phyloP scores from a whole-genome alignment of 2,113 vertebrate species.

The Apteryx owenii region DNA sequence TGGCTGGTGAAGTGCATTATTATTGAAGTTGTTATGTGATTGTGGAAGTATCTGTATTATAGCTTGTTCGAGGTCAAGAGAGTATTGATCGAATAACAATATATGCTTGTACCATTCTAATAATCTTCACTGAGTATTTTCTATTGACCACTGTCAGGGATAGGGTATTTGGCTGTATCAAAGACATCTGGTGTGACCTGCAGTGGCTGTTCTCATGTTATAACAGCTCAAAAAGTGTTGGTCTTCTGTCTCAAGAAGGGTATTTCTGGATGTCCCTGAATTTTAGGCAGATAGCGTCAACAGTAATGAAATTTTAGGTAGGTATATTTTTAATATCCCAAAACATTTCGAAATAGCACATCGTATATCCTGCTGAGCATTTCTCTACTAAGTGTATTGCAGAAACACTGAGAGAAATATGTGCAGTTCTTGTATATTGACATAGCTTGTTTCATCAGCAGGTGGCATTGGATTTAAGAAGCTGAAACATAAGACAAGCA shows the following conservation, averaged over 20 bases:
- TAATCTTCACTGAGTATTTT: neutral
- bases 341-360: neutral
- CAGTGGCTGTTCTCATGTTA: neutral
- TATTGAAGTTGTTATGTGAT: neutral
- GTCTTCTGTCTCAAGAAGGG: neutral
- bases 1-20: neutral
- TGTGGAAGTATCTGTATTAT: neutral
- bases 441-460: neutral
- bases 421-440: neutral
- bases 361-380: neutral
- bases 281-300: neutral
- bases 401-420: neutral
- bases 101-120: neutral
- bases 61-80: neutral
- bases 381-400: neutral
- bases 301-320: neutral
- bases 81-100: neutral
- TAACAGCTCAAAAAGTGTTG: neutral
- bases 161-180: neutral
- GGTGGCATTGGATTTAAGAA: neutral
- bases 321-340: neutral
- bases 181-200: neutral
- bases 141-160: neutral
- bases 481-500: neutral
- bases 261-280: neutral